Evolutionary conservation across 2,797 vertebrate genomes (phyloP).

Genomic region (Rhabdophis nuchalis): DNA sequence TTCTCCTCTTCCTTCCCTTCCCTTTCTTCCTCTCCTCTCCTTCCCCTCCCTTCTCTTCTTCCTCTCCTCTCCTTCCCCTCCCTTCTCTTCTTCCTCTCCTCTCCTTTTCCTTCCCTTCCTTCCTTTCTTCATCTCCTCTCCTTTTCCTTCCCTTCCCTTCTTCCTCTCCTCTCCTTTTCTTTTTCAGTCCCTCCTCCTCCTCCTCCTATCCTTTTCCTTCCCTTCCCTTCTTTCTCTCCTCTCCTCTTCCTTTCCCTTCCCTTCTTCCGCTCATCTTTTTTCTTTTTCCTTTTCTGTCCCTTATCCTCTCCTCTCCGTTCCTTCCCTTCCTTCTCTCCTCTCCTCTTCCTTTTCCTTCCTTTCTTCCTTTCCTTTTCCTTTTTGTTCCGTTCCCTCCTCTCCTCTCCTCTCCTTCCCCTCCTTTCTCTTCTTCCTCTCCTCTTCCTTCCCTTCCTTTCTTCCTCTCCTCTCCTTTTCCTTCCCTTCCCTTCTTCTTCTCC

Average conservation of each 20-base stretch:
- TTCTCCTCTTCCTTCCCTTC: not conserved
- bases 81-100: too few species aligned
- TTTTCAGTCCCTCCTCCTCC: too few species aligned
- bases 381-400: too few species aligned
- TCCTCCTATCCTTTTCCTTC: not conserved
- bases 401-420: not conserved
- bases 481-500: too few species aligned
- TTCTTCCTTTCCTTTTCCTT: not conserved
- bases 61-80: too few species aligned
- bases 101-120: too few species aligned
- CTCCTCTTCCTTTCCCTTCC: accelerated
- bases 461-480: not conserved
- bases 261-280: too few species aligned
- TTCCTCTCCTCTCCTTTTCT: too few species aligned
- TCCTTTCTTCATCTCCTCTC: too few species aligned
- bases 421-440: not conserved
- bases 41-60: too few species aligned
- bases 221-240: not conserved
- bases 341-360: not conserved
- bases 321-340: not conserved
- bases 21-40: not conserved
- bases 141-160: too few species aligned
- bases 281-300: too few species aligned
- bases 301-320: not conserved
- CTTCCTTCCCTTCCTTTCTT: not conserved